Conservation (phyloP, 1,140 invertebrate species). For the Drosophila sturtevanti region DNA sequence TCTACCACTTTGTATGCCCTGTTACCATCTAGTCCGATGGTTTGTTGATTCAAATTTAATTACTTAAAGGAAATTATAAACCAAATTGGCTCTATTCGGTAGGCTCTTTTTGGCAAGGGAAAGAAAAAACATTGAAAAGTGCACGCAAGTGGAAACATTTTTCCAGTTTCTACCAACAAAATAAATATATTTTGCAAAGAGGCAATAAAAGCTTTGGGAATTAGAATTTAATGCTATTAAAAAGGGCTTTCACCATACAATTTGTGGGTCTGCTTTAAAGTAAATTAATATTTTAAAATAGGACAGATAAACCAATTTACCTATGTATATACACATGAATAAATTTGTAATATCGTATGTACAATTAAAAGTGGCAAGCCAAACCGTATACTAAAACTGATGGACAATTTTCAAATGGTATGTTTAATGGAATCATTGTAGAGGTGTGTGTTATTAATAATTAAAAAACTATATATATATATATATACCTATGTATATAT, state of each 20-base stretch:
- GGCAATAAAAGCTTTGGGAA: neutral
- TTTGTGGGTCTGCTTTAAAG: neutral
- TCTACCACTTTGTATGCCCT: neutral
- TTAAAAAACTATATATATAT: too few species aligned
- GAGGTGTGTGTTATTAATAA: too few species aligned
- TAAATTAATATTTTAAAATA: too few species aligned
- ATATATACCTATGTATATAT: too few species aligned
- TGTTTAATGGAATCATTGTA: too few species aligned
- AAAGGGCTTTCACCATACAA: constrained; percentile 4
- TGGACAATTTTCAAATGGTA: too few species aligned
- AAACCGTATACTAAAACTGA: too few species aligned
- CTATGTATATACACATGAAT: too few species aligned
- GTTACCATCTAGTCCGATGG: neutral
- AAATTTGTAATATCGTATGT: too few species aligned
- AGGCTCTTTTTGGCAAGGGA: neutral
- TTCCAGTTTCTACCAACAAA: neutral
- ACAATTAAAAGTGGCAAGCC: too few species aligned
- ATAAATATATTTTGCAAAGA: neutral
- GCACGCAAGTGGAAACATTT: constrained; percentile 17
- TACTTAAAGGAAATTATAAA: constrained; percentile 22
- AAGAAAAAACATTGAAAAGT: constrained; percentile 5
- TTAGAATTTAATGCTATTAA: constrained; percentile 15
- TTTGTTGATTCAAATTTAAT: constrained; percentile 19
- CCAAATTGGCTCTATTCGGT: constrained; percentile 15
- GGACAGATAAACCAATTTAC: too few species aligned